Evolutionary conservation across 2,113 vertebrate species (phyloP), one percentile per base, ranked within the genome.

Genomic region (Hippopotamus amphibius): DNA sequence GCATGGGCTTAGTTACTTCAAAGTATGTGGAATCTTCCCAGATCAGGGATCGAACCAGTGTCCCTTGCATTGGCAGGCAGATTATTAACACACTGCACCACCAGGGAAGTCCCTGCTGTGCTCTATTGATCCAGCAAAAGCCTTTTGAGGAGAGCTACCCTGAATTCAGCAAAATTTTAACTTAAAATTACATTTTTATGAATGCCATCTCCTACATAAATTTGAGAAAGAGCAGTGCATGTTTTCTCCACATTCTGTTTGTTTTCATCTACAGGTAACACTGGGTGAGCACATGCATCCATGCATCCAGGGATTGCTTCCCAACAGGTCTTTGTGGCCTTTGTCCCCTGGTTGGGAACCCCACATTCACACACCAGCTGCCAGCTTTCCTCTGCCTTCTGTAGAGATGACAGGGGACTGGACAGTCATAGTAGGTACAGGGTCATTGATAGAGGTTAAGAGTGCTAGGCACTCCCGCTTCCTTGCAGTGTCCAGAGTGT

Each of bases 341-440:
- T 6, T 61, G 28, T n/a, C 80, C 43, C 19, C 63, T 41, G 41
- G n/a, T 21, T 41, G 66, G 61, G 48, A 80, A 12, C 48, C 37
- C 37, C 30, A 26, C 14, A 26, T 41, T 26, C 65, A 55, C 63
- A 48, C 30, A 57, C 76, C 16, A 37, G 37, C 37, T 37, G 37
- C 37, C 37, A 37, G 37, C 2, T 37, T 37, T 37, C 89, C 28
- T 41, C 5, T 0, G 2, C 15, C 28, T 63, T n/a, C 21, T 4
- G 33, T 14, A 77, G n/a, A 30, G 71, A 9, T 1, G 46, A 16
- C 33, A 41, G 8, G 46, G 17, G 22, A 33, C 66, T 6, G 4
- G 37, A 28, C 1, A 2, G 43, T 57, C 22, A 1, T 3, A 24
- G 65, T 1, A n/a, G 41, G 48, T 14, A 14, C 3, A 9, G 26